These are phyloP conservation scores for Lontra canadensis DNA, from an alignment of 2,113 vertebrate genomes.

Conservation along the genomic window DNA sequence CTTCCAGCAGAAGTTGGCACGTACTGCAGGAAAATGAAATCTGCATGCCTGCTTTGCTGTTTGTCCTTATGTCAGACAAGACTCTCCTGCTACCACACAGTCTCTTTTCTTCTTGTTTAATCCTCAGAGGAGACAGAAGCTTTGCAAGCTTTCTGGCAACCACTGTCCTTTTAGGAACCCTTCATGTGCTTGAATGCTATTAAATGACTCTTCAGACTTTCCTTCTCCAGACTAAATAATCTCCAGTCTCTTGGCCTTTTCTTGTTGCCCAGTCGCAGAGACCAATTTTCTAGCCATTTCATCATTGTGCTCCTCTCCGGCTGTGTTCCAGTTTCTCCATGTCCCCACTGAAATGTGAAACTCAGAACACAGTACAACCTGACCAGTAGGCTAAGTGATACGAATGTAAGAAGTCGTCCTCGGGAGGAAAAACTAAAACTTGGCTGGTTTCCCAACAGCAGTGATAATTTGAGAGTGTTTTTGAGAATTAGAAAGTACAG, in stretches of 20 bases:
- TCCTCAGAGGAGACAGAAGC: not conserved
- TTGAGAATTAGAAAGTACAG: not conserved
- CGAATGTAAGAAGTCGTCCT: not conserved
- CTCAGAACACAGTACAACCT: constrained; percentile 41
- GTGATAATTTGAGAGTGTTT: not conserved
- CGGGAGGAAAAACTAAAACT: not conserved
- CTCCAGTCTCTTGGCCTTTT: constrained; percentile 26
- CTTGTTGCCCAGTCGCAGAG: not conserved
- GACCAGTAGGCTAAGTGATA: constrained; percentile 27
- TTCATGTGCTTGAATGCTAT: not conserved
- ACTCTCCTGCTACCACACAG: not conserved
- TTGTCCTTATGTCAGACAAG: not conserved
- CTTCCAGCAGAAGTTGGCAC: not conserved
- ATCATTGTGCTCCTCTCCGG: constrained; percentile 49
- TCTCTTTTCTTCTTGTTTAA: not conserved
- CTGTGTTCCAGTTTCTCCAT: constrained; percentile 54
- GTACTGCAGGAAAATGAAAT: not conserved
- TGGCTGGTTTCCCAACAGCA: not conserved
- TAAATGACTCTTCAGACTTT: not conserved
- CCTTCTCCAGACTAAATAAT: constrained; percentile 30
- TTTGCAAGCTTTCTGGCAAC: not conserved
- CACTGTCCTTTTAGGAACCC: not conserved
- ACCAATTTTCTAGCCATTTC: constrained; percentile 32
- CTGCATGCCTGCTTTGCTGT: not conserved
- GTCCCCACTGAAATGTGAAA: constrained; percentile 46